A percentile compares a stretch with the other conserved stretches of the same genome.
These are phyloP conservation scores for Lepus americanus DNA, from an alignment of 2,113 vertebrate genomes.

Conservation along the genomic window DNA sequence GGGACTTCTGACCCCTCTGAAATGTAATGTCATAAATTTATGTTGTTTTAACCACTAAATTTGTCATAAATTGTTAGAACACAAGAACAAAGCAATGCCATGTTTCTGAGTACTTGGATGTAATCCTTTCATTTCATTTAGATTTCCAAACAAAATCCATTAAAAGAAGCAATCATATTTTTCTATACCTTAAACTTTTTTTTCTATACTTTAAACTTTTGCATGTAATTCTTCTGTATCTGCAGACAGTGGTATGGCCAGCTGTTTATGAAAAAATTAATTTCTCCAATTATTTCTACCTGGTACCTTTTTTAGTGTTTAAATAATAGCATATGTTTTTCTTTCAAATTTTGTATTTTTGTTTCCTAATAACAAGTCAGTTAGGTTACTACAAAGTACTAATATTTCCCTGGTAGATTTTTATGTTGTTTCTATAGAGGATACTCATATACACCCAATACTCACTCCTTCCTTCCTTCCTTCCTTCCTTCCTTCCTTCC, in stretches of 20 bases:
- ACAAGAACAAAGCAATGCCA: background rate
- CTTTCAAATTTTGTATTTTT: background rate
- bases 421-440: background rate
- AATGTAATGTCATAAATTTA: background rate
- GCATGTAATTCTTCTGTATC: background rate
- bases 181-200: background rate
- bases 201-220: background rate
- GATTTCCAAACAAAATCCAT: background rate
- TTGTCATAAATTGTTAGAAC: background rate
- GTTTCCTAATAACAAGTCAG: background rate
- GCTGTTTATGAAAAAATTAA: background rate
- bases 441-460: background rate
- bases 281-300: background rate
- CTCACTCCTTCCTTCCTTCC: too few relatives aligned
- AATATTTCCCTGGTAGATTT: background rate
- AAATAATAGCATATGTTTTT: background rate
- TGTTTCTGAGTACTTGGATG: background rate
- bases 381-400: background rate
- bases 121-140: background rate
- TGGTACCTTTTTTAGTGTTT: background rate
- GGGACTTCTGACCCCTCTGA: background rate
- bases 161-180: background rate
- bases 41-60: background rate
- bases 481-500: too few relatives aligned
- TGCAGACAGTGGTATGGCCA: background rate